phyloP scores from a whole-genome alignment of 2,797 vertebrate species.

The Lophotriccus pileatus region DNA sequence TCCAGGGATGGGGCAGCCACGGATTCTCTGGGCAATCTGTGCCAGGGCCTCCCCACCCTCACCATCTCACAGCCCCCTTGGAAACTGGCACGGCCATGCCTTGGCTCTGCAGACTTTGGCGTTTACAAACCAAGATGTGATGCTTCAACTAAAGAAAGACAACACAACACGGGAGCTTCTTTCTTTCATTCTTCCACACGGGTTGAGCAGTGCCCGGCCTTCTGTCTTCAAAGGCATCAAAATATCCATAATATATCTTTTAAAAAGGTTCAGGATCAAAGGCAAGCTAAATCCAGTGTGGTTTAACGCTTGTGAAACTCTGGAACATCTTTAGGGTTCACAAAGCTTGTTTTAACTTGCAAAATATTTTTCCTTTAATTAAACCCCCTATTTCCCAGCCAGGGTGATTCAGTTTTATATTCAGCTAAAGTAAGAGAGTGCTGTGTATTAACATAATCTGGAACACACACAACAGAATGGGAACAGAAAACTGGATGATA shows the following conservation, averaged over 20 bases:
- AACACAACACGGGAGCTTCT: background rate
- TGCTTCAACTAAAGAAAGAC: background rate
- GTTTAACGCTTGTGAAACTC: constrained; percentile 29
- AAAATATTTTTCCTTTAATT: constrained; percentile 36
- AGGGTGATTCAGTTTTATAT: background rate
- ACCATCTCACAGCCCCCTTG: background rate
- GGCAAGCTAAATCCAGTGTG: background rate
- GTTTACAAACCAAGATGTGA: background rate
- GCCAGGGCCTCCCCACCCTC: accelerated
- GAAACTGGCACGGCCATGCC: accelerated
- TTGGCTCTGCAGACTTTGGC: background rate
- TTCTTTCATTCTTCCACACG: background rate
- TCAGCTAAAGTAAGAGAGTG: background rate
- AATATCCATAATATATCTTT: background rate
- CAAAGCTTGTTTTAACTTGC: constrained; percentile 40
- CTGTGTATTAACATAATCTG: background rate
- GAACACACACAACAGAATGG: background rate
- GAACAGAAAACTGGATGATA: background rate
- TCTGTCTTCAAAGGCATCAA: background rate
- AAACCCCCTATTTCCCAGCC: background rate
- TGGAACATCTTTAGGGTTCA: constrained; percentile 1
- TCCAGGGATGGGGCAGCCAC: background rate
- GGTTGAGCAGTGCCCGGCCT: background rate
- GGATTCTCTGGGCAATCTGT: background rate
- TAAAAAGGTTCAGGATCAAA: background rate